Conservation (phyloP, 2,113 vertebrate species). For the Ciconia stormi region DNA sequence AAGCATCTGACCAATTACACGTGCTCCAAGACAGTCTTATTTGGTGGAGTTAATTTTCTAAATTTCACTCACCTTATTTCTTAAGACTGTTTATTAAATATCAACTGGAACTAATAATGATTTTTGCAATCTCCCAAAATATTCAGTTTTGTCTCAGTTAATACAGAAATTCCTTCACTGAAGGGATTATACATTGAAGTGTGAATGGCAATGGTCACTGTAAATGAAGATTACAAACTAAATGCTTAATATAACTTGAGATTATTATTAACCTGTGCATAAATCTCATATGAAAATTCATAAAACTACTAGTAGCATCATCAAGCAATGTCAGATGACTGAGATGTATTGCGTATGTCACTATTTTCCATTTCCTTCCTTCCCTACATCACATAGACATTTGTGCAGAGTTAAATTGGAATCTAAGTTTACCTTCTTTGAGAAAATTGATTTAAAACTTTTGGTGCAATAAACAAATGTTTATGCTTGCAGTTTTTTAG, state of each 20-base stretch:
- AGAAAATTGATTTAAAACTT: background rate
- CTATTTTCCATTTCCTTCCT: background rate
- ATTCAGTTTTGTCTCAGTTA: background rate
- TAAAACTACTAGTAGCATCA: background rate
- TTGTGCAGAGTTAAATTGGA: background rate
- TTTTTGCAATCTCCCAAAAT: background rate
- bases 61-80: slow-evolving; percentile 50
- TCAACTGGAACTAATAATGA: slow-evolving; percentile 18
- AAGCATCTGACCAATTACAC: slow-evolving; percentile 19
- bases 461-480: background rate
- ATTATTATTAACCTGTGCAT: background rate
- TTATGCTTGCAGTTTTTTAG: background rate
- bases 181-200: background rate
- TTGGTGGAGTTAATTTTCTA: slow-evolving; percentile 11
- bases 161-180: background rate
- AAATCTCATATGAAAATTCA: background rate
- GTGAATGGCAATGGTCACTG: background rate
- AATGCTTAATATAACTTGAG: background rate
- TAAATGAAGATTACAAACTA: background rate
- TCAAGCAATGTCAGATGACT: background rate
- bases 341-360: background rate
- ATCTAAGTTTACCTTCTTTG: background rate
- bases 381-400: background rate
- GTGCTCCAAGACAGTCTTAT: background rate
- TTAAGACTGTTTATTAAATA: slow-evolving; percentile 33